Conservation (phyloP, 1,140 invertebrate genomes). For the Melitaea cinxia region DNA sequence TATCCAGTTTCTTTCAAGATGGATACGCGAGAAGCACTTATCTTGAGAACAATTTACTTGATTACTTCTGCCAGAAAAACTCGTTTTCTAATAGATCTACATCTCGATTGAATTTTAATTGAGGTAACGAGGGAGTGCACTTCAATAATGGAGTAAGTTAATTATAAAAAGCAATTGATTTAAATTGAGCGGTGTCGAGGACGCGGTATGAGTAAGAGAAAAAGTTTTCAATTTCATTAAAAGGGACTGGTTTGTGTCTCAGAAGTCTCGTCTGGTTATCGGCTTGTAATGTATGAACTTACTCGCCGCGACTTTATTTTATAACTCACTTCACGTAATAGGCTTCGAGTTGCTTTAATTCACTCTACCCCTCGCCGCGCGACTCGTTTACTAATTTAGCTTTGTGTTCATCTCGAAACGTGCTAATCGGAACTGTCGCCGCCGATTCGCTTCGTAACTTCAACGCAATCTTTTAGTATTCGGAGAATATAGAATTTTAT, state of each 20-base stretch:
- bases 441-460: neutral
- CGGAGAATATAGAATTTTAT: conserved; percentile 48
- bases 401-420: conserved; percentile 46
- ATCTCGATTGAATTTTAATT: conserved; percentile 37
- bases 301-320: conserved; percentile 76
- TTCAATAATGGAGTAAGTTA: conserved; percentile 77
- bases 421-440: conserved; percentile 34
- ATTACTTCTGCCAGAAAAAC: conserved; percentile 68
- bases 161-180: conserved; percentile 82
- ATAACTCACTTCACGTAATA: conserved; percentile 80
- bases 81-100: conserved; percentile 59
- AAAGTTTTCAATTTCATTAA: conserved; percentile 83
- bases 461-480: conserved; percentile 12
- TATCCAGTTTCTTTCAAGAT: conserved; percentile 29
- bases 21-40: conserved; percentile 46
- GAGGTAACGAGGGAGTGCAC: conserved; percentile 54
- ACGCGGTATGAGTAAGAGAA: conserved; percentile 78
- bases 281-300: conserved; percentile 81
- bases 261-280: conserved; percentile 82
- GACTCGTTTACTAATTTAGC: conserved; percentile 57
- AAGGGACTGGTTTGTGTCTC: conserved; percentile 82
- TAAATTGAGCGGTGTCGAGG: conserved; percentile 75
- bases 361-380: conserved; percentile 57
- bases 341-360: conserved; percentile 70
- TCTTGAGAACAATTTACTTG: conserved; percentile 60